Conservation (phyloP, 1,140 invertebrate species). For the Homalodisca vitripennis region DNA sequence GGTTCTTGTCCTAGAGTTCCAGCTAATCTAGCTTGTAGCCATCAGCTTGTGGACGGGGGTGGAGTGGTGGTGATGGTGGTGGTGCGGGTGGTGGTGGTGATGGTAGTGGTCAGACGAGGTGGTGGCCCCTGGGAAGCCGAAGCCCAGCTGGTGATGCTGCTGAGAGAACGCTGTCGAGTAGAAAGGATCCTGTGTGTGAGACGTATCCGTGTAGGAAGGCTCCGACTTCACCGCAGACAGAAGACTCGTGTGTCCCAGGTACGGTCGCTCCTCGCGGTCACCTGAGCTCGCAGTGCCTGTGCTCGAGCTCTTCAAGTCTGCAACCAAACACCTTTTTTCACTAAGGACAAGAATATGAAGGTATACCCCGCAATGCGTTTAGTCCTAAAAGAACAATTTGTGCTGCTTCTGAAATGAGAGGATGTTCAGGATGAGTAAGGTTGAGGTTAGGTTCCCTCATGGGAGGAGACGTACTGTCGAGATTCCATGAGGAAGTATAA, state of each 20-base stretch:
- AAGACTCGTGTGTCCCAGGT: conserved; percentile 53
- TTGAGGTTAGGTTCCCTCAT: too few species aligned
- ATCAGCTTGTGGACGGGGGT: conserved; percentile 24
- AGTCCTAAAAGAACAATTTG: too few species aligned
- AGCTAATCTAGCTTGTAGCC: conserved; percentile 27
- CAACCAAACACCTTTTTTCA: not conserved
- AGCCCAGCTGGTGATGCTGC: conserved; percentile 35
- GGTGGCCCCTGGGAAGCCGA: conserved; percentile 16
- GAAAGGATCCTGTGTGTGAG: conserved; percentile 20
- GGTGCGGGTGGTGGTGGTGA: conserved; percentile 31
- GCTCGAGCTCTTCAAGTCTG: not conserved
- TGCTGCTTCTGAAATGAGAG: not conserved
- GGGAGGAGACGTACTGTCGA: too few species aligned
- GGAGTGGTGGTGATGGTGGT: conserved; percentile 20
- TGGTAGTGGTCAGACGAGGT: conserved; percentile 9
- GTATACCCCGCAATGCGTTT: too few species aligned
- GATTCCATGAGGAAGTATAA: too few species aligned
- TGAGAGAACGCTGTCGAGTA: conserved; percentile 23
- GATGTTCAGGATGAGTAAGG: too few species aligned
- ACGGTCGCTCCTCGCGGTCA: conserved; percentile 46
- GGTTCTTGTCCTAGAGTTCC: too few species aligned
- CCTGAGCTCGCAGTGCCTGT: too few species aligned
- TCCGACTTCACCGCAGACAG: conserved; percentile 52
- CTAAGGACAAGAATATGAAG: too few species aligned
- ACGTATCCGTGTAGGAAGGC: conserved; percentile 49